Evolutionary conservation across 2,797 vertebrate species (phyloP).

Genomic region (Podarcis lilfordi): DNA sequence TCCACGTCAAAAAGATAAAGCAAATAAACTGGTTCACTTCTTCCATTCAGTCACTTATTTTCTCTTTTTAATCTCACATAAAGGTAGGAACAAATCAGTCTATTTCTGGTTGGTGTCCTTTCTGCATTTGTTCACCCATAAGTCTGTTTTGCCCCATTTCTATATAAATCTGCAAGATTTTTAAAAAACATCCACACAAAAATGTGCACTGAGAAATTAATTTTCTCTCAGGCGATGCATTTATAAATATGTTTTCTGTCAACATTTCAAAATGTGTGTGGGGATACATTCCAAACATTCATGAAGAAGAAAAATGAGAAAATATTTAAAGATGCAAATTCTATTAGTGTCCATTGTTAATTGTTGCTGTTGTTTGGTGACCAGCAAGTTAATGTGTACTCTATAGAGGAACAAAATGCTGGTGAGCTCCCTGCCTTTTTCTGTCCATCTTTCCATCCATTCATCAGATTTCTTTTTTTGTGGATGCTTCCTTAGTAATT

Average conservation of each 20-base stretch:
- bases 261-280: neutral
- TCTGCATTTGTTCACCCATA: neutral
- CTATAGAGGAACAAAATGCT: neutral
- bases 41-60: neutral
- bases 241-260: too few relatives aligned
- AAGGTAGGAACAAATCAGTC: neutral
- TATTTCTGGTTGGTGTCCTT: neutral
- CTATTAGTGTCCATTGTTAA: neutral
- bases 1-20: neutral
- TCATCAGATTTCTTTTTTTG: neutral
- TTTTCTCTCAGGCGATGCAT: neutral
- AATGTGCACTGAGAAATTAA: too few relatives aligned
- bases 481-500: conserved; percentile 23
- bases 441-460: neutral
- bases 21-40: neutral
- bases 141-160: neutral
- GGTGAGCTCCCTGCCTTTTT: neutral
- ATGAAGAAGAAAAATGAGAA: neutral
- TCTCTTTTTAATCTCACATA: neutral
- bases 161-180: neutral
- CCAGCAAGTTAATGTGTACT: neutral
- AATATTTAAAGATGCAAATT: neutral
- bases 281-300: too few relatives aligned
- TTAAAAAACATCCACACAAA: too few relatives aligned
- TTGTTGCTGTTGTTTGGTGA: neutral